A percentile compares a stretch with the other conserved stretches of the same genome.
Conservation (phyloP, 2,113 vertebrate species). For the Gorsachius goisagi region DNA sequence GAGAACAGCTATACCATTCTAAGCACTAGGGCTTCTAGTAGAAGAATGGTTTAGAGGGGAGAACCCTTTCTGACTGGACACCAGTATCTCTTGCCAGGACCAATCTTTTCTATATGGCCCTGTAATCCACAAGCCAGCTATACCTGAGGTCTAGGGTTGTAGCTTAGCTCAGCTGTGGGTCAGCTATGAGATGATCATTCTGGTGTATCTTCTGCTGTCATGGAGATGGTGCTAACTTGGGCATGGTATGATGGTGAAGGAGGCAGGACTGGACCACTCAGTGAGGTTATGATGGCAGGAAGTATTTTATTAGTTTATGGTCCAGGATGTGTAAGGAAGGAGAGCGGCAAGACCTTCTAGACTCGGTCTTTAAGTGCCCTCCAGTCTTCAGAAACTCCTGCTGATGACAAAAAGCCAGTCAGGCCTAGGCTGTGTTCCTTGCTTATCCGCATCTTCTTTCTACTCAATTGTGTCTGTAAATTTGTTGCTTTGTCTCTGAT, state of each 20-base stretch:
- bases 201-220: not conserved
- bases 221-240: not conserved
- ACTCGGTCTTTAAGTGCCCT: not conserved
- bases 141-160: not conserved
- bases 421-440: not conserved
- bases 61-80: not conserved
- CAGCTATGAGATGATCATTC: not conserved
- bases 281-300: not conserved
- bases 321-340: not conserved
- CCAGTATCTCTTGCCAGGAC: not conserved
- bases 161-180: not conserved
- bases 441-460: not conserved
- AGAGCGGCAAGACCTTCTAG: not conserved
- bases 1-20: not conserved
- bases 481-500: not conserved
- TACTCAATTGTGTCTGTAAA: not conserved
- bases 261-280: not conserved
- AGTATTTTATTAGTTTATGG: not conserved
- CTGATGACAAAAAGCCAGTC: not conserved
- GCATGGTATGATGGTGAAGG: not conserved
- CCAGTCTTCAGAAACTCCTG: not conserved
- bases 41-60: not conserved
- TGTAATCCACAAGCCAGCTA: not conserved
- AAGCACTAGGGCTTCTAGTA: not conserved
- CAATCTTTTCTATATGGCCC: not conserved